Base-by-base conservation (phyloP, 2,888 invertebrate genomes). In the Epinotia demarniana region DNA sequence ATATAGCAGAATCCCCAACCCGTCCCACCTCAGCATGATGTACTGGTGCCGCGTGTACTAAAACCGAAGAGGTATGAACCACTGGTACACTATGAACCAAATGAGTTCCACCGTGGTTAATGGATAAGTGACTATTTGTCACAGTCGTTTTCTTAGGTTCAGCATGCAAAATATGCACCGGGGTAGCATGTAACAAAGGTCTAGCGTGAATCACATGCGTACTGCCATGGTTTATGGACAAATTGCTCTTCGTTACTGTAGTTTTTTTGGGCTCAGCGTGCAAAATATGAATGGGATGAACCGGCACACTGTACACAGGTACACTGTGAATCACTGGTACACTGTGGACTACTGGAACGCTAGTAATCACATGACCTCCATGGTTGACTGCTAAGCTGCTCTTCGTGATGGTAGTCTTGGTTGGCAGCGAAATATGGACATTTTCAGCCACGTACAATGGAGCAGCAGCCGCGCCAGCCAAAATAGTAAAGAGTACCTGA, bases 1-100 rank as follows among this genome's bases (percentile, higher is more conserved):
- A 87, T 79, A 95, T 84, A 16, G 92, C 89, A 67, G 94, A 89
- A 85, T 93, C 90, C 3, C 89, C 89, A 70, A 86, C 83, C 79
- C 86, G 88, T 60, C 86, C 75, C 1, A 86, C 79, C 1, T 78
- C 74, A 0, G 80, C 80, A 3, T 82, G 77, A 53, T 83, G 67
- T 8, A 72, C 64, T 23, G 74, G 39, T n/a, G n/a, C 57, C 46
- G 75, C 46, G 53, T 71, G 81, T 13, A 80, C 78, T 13, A 83
- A 74, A 2, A 78, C 79, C 46, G 83, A 84, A 27, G 83, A 76
- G 0, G 85, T 80, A 5, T 86, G 86, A 0, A 84, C 80, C 4
- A 81, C 78, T 8, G 89, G 88, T 73, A 85, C 86, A 55, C 86
- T 80, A 64, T 91, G 86, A 1, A 85, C 77, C 6, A 85, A 73